phyloP scores from a whole-genome alignment of 2,888 invertebrate genomes.

The Deroplatys truncata region DNA sequence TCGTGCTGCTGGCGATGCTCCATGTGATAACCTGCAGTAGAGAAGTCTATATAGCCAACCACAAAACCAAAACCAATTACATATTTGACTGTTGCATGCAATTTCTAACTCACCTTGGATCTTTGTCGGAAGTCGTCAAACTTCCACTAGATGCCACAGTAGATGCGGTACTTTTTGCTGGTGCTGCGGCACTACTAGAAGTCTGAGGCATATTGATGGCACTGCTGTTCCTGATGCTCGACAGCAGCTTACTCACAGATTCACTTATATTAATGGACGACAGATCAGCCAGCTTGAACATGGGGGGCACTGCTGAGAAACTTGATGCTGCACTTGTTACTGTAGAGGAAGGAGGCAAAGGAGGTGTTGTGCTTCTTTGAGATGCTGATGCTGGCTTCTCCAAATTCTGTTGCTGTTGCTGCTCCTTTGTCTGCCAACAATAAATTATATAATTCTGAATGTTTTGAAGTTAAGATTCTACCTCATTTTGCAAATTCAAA shows the following conservation, averaged over 20 bases:
- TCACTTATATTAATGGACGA: conserved; percentile 71
- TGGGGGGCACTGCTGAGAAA: background rate
- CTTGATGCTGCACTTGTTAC: conserved; percentile 41
- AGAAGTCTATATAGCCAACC: background rate
- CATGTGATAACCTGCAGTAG: background rate
- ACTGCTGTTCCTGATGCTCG: conserved; percentile 25
- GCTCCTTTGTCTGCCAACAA: background rate
- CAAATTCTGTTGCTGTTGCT: background rate
- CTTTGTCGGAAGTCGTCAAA: background rate
- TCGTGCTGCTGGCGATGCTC: background rate
- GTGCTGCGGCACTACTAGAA: background rate
- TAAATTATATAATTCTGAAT: background rate
- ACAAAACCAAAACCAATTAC: no score
- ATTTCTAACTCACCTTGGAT: background rate
- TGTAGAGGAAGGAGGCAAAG: background rate
- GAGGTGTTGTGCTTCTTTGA: background rate
- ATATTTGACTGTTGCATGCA: no score
- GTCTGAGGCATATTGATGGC: background rate
- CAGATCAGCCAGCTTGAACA: conserved; percentile 38
- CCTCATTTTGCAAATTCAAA: no score
- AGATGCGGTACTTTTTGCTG: background rate
- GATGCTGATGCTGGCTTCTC: background rate
- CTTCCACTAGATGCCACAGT: background rate
- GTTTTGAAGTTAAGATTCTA: no score
- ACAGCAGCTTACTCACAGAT: conserved; percentile 63